Evolutionary conservation across 2,113 vertebrate genomes (phyloP).

Genomic region (Zingel zingel): DNA sequence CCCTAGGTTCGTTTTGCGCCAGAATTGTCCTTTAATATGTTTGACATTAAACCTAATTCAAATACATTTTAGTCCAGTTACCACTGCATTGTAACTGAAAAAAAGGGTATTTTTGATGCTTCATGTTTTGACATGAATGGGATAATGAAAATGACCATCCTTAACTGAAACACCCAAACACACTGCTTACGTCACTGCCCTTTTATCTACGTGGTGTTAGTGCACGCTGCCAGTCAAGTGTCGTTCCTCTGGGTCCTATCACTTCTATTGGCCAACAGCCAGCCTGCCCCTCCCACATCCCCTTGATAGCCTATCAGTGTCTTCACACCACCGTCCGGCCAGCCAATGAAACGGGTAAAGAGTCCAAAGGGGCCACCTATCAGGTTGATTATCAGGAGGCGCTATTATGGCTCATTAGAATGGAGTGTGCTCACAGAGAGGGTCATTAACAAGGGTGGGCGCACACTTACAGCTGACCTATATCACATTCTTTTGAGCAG

Average conservation of each 20-base stretch:
- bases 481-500: constrained; percentile 9
- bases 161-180: constrained; percentile 2
- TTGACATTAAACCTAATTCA: no score
- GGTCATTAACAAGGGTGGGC: constrained; percentile 71
- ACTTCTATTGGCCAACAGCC: constrained; percentile 66
- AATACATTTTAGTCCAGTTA: no score
- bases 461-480: constrained; percentile 39
- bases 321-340: constrained; percentile 46
- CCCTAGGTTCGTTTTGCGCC: no score
- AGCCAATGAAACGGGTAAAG: constrained; percentile 65
- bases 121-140: not conserved
- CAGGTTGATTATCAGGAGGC: constrained; percentile 78
- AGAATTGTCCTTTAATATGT: no score
- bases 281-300: constrained; percentile 68
- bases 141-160: not conserved
- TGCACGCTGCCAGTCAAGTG: constrained; percentile 32
- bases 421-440: constrained; percentile 80
- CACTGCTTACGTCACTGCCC: constrained; percentile 9
- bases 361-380: constrained; percentile 77
- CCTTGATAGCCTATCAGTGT: constrained; percentile 75
- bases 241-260: constrained; percentile 73
- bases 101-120: not conserved
- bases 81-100: no score
- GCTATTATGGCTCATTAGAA: constrained; percentile 85
- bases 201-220: constrained; percentile 67